phyloP scores from a whole-genome alignment of 2,888 invertebrate genomes.

The Pheosia gnoma region DNA sequence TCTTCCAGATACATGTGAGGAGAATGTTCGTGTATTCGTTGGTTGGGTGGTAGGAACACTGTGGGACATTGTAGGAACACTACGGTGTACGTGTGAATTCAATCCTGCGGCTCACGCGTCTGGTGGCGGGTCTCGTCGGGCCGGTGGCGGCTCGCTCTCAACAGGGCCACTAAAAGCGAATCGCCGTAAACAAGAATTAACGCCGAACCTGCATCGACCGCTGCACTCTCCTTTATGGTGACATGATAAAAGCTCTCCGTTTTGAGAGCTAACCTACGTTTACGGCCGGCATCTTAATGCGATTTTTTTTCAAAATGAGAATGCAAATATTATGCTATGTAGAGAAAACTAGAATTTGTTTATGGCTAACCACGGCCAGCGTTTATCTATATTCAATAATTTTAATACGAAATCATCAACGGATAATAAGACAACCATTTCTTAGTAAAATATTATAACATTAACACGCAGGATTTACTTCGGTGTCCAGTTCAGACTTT shows the following conservation, averaged over 20 bases:
- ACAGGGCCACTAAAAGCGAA: conserved; percentile 78
- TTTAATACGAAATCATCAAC: too few relatives aligned
- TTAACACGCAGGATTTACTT: conserved; percentile 1
- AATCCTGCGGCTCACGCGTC: conserved; percentile 60
- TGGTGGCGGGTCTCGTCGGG: conserved; percentile 16
- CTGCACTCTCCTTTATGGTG: conserved; percentile 78
- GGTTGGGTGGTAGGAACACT: conserved; percentile 12
- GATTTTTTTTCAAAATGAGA: background rate
- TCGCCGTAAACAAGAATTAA: conserved; percentile 82
- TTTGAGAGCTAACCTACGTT: conserved; percentile 56
- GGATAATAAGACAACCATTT: too few relatives aligned
- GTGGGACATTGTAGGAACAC: conserved; percentile 6
- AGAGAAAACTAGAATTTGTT: too few relatives aligned
- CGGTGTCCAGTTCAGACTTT: conserved; percentile 14
- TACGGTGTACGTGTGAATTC: conserved; percentile 42
- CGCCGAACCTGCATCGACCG: conserved; percentile 75
- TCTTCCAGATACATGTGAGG: background rate
- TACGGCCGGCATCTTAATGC: conserved; percentile 19
- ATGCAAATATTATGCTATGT: too few relatives aligned
- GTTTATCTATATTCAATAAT: too few relatives aligned
- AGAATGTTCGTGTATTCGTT: conserved; percentile 16
- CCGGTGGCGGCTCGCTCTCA: conserved; percentile 48
- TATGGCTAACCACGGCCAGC: too few relatives aligned
- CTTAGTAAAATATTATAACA: too few relatives aligned
- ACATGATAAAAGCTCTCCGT: conserved; percentile 71